Base-by-base conservation (phyloP, 1,140 invertebrate species). In the Lepidotrigona ventralis region DNA sequence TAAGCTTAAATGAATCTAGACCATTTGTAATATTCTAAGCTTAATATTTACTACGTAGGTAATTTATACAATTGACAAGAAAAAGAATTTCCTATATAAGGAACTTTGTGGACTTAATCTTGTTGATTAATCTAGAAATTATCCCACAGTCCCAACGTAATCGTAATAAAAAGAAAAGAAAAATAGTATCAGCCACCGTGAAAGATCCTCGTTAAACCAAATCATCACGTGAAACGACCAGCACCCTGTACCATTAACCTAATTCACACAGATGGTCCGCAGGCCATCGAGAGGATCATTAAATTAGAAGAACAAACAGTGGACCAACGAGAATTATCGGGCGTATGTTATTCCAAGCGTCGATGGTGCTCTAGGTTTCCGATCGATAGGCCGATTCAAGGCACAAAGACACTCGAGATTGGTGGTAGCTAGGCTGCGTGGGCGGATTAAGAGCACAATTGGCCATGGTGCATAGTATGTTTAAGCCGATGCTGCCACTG, bases 381-480 rank as follows among this genome's bases (percentile, higher is more conserved):
- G 54, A 83, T 83, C 81, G 29, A 83, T 83, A 51, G 66, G 56
- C 39, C n/a, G 54, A 51, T 58, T 60, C 29, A 19, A 46, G 8
- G 54, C 14, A 21, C 54, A 21, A 19, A 56, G 68, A 26, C 39
- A 46, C 39, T 46, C 39, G 39, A 46, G 39, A 46, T 46, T 8
- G 39, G 39, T 8, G 71, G 54, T 19, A 51, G 26, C 51, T 5
- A 66, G 51, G 26, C 66, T 51, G 26, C 58, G 69, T 73, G n/a
- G 82, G 68, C 53, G 81, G 81, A 83, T 83, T 83, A 83, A 78
- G 66, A 29, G 64, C 74, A 53, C 60, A 83, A 83, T 77, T 83
- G 82, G 58, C 19, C 15, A 33, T 8, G 11, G 26, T 26, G 39
- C 6, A 6, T 46, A 51, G 66, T 54, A 58, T 70, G 77, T 51